These are phyloP conservation scores for Drosophila mayri DNA, from an alignment of 1,140 invertebrate species.

Conservation along the genomic window DNA sequence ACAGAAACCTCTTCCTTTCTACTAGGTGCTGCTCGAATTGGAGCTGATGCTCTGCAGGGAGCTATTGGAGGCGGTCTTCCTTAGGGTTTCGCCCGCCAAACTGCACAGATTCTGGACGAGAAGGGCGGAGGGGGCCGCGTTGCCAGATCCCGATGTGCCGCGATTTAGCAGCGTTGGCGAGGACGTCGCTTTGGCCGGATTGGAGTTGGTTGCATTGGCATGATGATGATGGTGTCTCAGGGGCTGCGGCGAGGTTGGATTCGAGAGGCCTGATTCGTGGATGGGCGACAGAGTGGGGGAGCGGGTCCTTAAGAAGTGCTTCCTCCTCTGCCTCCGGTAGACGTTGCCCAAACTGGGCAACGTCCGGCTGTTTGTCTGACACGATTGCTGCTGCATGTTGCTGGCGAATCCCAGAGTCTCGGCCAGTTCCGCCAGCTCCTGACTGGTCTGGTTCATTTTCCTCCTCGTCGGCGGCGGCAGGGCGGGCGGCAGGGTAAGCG, in stretches of 20 bases:
- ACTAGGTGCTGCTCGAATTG: constrained; percentile 76
- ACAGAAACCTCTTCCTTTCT: constrained; percentile 59
- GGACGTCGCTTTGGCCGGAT: constrained; percentile 55
- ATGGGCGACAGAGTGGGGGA: constrained; percentile 89
- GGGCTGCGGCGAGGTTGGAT: constrained; percentile 88
- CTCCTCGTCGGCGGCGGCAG: constrained; percentile 85
- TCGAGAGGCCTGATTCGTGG: constrained; percentile 90
- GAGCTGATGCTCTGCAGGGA: constrained; percentile 78
- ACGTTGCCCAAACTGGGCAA: constrained; percentile 64
- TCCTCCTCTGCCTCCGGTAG: constrained; percentile 84
- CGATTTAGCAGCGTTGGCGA: constrained; percentile 47
- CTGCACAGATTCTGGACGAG: constrained; percentile 69
- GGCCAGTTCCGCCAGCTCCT: constrained; percentile 86
- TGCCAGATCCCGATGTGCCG: constrained; percentile 15
- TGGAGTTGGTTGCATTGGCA: constrained; percentile 48
- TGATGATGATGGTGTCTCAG: constrained; percentile 54
- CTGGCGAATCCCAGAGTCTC: constrained; percentile 85
- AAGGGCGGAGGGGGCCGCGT: constrained; percentile 38
- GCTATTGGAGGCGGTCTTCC: constrained; percentile 71
- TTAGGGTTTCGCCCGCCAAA: constrained; percentile 56
- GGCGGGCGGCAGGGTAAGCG: constrained; percentile 84
- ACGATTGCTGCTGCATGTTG: constrained; percentile 22
- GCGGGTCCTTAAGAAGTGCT: constrained; percentile 85
- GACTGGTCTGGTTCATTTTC: constrained; percentile 84
- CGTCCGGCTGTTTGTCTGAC: constrained; percentile 42